Evolutionary conservation across 2,113 vertebrate genomes (phyloP).

Genomic region (Trogon melanurus): DNA sequence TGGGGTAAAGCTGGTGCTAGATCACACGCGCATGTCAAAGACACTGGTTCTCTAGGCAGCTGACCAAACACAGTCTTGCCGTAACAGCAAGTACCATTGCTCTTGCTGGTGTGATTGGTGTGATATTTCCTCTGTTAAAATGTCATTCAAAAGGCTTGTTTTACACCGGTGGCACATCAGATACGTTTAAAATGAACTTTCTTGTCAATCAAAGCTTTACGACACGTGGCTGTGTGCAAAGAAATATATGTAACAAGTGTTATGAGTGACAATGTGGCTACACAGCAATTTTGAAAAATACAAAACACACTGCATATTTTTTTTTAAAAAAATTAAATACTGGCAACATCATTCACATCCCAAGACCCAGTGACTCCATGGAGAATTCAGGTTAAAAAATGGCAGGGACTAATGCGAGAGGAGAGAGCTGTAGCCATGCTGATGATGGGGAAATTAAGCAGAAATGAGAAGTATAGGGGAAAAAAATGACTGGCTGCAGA

Average conservation of each 20-base stretch:
- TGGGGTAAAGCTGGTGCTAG: background rate
- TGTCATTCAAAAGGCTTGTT: slow-evolving; percentile 42
- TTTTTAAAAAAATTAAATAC: background rate
- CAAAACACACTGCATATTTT: background rate
- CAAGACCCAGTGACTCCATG: background rate
- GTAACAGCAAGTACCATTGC: background rate
- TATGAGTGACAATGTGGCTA: slow-evolving; percentile 21
- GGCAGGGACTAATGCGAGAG: background rate
- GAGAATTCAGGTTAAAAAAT: background rate
- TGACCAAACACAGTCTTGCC: background rate
- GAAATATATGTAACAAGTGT: background rate
- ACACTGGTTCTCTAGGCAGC: background rate
- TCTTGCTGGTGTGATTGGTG: background rate
- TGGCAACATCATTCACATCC: background rate
- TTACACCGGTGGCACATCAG: slow-evolving; percentile 10
- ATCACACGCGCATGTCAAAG: background rate
- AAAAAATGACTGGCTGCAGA: background rate
- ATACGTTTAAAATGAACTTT: slow-evolving; percentile 51
- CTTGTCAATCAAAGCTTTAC: slow-evolving; percentile 56
- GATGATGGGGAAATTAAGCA: background rate
- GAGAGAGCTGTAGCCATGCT: background rate
- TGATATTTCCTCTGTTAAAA: slow-evolving; percentile 2
- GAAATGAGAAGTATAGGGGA: background rate
- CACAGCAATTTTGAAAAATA: background rate
- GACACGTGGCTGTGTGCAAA: background rate